Conservation (phyloP, 1,140 invertebrate species). For the Bilobella aurantiaca region DNA sequence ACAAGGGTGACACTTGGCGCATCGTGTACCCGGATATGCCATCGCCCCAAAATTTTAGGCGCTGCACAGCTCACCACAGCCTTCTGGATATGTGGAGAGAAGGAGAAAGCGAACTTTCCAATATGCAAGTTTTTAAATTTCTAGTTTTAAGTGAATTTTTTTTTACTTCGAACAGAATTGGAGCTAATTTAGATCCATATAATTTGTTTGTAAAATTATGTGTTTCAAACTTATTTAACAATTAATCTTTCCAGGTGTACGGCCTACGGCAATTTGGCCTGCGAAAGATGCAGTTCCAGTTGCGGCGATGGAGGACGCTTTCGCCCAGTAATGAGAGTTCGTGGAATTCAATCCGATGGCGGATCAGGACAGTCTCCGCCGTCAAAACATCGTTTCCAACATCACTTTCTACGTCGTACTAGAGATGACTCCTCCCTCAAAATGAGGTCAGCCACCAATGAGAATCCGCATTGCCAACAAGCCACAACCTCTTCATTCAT, state of each 20-base stretch:
- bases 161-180: not conserved
- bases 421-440: not conserved
- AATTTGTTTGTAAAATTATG: too few relatives aligned
- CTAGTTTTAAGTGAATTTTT: too few relatives aligned
- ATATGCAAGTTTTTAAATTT: too few relatives aligned
- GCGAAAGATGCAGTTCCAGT: not conserved
- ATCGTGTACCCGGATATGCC: constrained; percentile 28
- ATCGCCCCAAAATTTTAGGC: constrained; percentile 14
- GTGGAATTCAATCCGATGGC: constrained; percentile 20
- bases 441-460: not conserved
- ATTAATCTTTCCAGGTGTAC: constrained; percentile 3
- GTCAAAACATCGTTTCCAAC: not conserved
- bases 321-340: constrained; percentile 26
- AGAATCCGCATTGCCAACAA: not conserved
- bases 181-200: too few relatives aligned
- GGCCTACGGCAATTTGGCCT: constrained; percentile 16
- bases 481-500: not conserved
- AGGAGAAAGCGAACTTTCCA: not conserved
- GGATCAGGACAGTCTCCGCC: not conserved
- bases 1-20: constrained; percentile 25
- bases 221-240: not conserved
- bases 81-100: not conserved
- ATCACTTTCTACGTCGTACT: not conserved
- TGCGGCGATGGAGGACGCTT: constrained; percentile 10
- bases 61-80: constrained; percentile 10